Evolutionary conservation across 2,113 vertebrate species (phyloP).

Genomic region (Oryzias javanicus): DNA sequence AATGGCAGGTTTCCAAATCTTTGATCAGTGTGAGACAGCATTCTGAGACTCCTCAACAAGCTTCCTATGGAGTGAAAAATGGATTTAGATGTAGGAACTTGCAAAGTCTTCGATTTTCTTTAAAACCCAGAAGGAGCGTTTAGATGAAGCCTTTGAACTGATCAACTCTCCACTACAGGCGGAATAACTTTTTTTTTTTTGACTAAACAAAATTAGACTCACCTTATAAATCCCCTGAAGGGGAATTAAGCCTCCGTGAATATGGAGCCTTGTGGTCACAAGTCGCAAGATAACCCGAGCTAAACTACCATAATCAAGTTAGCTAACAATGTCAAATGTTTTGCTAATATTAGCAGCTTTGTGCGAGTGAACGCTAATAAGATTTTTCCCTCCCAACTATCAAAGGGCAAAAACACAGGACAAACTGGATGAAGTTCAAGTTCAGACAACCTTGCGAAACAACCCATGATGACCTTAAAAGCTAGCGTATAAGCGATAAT

Average conservation of each 20-base stretch:
- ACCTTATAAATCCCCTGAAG: too few relatives aligned
- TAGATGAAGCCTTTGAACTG: too few relatives aligned
- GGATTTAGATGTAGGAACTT: constrained; percentile 17
- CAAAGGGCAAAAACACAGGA: not conserved
- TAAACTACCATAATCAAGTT: not conserved
- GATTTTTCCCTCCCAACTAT: not conserved
- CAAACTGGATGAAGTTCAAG: too few relatives aligned
- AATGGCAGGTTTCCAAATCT: constrained; percentile 16
- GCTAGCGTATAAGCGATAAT: constrained; percentile 6
- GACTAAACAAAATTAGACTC: too few relatives aligned
- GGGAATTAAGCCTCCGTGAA: not conserved
- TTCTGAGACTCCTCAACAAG: constrained; percentile 13
- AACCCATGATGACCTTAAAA: not conserved
- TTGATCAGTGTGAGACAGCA: constrained; percentile 34
- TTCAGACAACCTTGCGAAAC: not conserved
- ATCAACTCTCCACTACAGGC: too few relatives aligned
- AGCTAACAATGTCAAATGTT: not conserved
- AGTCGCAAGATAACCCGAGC: not conserved
- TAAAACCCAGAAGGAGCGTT: not conserved
- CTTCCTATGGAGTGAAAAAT: constrained; percentile 22
- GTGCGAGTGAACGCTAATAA: not conserved
- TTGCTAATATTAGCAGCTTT: not conserved
- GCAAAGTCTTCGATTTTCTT: not conserved
- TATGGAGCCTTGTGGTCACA: not conserved
- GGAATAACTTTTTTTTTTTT: too few relatives aligned